Evolutionary conservation across 2,888 invertebrate genomes (phyloP).

Genomic region (Nasonovia ribisnigri): DNA sequence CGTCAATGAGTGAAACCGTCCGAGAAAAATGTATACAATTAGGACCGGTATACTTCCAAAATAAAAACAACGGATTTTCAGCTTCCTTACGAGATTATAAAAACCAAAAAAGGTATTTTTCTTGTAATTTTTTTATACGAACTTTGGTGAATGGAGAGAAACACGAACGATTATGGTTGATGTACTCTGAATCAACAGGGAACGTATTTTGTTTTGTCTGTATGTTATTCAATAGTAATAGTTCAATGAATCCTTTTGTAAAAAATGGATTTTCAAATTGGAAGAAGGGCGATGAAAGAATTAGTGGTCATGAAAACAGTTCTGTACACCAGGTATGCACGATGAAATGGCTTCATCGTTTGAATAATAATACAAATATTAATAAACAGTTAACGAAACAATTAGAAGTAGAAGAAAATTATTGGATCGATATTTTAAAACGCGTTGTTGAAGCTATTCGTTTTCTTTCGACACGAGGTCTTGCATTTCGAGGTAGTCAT

Average conservation of each 20-base stretch:
- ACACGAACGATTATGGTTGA: constrained; percentile 30
- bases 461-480: constrained; percentile 11
- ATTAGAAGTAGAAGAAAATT: constrained; percentile 20
- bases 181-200: constrained; percentile 24
- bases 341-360: constrained; percentile 35
- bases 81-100: constrained; percentile 7
- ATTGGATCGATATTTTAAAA: constrained; percentile 27
- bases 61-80: constrained; percentile 20
- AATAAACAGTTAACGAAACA: constrained; percentile 24
- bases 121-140: constrained; percentile 1
- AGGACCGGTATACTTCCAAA: no score
- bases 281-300: constrained; percentile 3
- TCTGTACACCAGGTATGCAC: constrained; percentile 20
- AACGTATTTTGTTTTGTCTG: not conserved
- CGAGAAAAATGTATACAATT: no score
- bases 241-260: constrained; percentile 24
- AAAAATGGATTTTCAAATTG: not conserved
- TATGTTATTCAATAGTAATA: constrained; percentile 27
- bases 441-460: constrained; percentile 22
- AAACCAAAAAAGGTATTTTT: constrained; percentile 22
- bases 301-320: constrained; percentile 39
- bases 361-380: constrained; percentile 36
- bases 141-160: constrained; percentile 40
- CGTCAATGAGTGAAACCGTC: no score
- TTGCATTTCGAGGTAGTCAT: constrained; percentile 15